Base-by-base conservation (phyloP, 2,888 invertebrate species). In the Acronicta leporina region DNA sequence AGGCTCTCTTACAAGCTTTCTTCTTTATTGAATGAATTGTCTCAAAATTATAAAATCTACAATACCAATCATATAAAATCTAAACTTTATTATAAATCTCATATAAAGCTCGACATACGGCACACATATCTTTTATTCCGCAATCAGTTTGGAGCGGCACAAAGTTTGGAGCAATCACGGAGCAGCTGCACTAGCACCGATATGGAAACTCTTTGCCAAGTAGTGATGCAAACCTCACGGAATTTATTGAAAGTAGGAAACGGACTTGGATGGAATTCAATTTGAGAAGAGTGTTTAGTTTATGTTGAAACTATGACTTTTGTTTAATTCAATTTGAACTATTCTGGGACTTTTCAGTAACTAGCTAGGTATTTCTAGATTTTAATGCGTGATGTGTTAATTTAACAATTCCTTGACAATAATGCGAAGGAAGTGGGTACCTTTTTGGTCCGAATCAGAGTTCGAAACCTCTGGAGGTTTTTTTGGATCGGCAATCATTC, bases 131-230 rank as follows among this genome's bases (percentile, higher is more conserved):
- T 73, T 73, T 76, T 71, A 74, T 67, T 56, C 63, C 45, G 58
- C 63, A 66, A 74, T 68, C 68, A 65, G 56, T 65, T 56, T 49
- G 48, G 40, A 60, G 46, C 46, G 20, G 20, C 53, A 55, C 44
- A 77, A 72, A 82, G 74, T 77, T 82, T 51, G 51, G 68, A 75
- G 75, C 79, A 78, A 82, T 83, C 81, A 77, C 60, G 57, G 63
- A 60, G 65, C 82, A 83, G 81, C 80, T 81, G 84, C 69, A 66
- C 55, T 55, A 30, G 50, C 56, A 51, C 57, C 68, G 63, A 73
- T 75, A 70, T 63, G 68, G 55, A 65, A 73, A 67, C 64, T 68
- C 61, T 63, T 73, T 74, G 65, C 76, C 77, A 74, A 79, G 74
- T 65, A 62, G 63, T 71, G 64, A 71, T 71, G 68, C 53, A 63